Evolutionary conservation across 2,113 vertebrate genomes (phyloP), one percentile per base, ranked within the genome.

Genomic region (Grantiella picta): DNA sequence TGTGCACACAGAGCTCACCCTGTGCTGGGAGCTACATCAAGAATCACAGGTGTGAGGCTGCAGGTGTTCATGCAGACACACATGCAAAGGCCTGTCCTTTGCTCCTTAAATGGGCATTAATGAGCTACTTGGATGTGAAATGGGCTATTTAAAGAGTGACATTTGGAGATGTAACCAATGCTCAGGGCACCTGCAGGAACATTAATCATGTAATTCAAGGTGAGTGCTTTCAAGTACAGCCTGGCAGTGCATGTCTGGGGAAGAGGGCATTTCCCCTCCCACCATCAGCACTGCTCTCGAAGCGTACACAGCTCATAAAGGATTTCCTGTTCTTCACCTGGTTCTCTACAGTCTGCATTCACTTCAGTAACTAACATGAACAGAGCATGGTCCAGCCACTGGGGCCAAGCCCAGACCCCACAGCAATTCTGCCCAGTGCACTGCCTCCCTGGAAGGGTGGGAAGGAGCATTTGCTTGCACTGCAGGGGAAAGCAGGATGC

Each of bases 121-220:
- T 10, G 42, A 84, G n/a, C 44, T 61, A 11, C 60, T 64, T 35
- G 35, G 66, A 73, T 7, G 33, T 22, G 53, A 84, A 59, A 78
- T 6, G 40, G 19, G 44, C 79, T 95, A 92, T 93, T 96, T 94
- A 96, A 78, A 76, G 82, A 83, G 35, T 68, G 90, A 95, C 90
- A 90, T 95, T 96, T 92, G 70, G 82, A 92, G 76, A 71, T 24
- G 72, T 56, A 77, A 92, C 24, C 79, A 86, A 33, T n/a, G 76
- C 90, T 63, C 38, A 23, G 64, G 65, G n/a, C 92, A 95, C 79
- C 82, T 81, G 86, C 56, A 81, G 93, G 56, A 78, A 78, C 56
- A 90, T 94, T 52, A 90, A 86, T 91, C 52, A 73, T 72, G n/a
- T 57, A 75, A 63, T 70, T 91, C 92, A 92, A 93, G 20, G 56